Evolutionary conservation across 2,797 vertebrate genomes (phyloP).

Genomic region (Rousettus madagascariensis): DNA sequence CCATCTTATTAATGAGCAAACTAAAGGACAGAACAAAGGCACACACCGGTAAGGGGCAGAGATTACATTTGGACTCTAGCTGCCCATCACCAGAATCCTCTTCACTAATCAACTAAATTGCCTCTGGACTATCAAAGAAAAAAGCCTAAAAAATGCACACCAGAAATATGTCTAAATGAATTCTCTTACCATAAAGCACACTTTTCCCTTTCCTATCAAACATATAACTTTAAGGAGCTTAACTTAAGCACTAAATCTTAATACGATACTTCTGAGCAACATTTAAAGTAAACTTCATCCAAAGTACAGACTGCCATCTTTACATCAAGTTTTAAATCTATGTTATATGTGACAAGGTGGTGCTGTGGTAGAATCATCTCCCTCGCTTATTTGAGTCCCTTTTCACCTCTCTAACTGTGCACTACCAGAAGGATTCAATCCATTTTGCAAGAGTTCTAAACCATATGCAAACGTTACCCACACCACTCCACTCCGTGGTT

Average conservation of each 20-base stretch:
- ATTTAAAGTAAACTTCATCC: not conserved
- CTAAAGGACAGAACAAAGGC: not conserved
- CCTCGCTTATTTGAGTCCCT: not conserved
- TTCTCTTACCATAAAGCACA: not conserved
- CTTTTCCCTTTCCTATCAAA: not conserved
- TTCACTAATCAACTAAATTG: not conserved
- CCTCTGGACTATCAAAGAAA: not conserved
- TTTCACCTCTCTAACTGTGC: not conserved
- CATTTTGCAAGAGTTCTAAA: not conserved
- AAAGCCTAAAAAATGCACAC: not conserved
- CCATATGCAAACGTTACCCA: not conserved
- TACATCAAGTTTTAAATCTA: not conserved
- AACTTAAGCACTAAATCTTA: not conserved
- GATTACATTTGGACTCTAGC: not conserved
- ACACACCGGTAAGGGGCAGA: not conserved
- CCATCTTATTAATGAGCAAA: not conserved
- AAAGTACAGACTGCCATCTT: not conserved
- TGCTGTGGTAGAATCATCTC: not conserved
- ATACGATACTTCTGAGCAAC: not conserved
- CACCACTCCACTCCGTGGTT: not conserved
- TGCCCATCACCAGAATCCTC: not conserved
- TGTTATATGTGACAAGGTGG: not conserved
- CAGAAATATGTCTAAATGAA: not conserved
- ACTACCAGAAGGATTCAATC: not conserved
- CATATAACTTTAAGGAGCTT: not conserved